Conservation (phyloP, 2,113 vertebrate genomes). For the Rhynchomys soricoides region DNA sequence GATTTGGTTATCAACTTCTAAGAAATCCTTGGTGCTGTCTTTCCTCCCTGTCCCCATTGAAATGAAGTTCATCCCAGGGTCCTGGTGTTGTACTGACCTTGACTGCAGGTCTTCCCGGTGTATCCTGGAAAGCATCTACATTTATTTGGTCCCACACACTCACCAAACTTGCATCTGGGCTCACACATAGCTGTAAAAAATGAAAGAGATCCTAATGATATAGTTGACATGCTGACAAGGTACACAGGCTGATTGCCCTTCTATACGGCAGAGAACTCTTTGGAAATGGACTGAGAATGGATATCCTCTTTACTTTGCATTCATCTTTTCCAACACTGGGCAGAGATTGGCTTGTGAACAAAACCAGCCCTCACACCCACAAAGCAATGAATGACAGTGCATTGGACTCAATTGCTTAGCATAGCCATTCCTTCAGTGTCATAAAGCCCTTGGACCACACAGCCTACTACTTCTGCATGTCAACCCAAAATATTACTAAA, state of each 20-base stretch:
- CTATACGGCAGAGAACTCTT: neutral
- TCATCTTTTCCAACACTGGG: neutral
- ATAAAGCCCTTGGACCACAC: neutral
- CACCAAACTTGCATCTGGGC: conserved; percentile 94
- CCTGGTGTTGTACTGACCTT: conserved; percentile 88
- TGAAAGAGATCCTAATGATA: conserved; percentile 66
- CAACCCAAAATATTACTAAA: neutral
- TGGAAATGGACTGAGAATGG: neutral
- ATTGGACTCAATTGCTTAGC: neutral
- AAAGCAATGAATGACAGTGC: neutral
- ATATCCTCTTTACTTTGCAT: neutral
- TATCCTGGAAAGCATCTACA: conserved; percentile 97
- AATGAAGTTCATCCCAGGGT: neutral
- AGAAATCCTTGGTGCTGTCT: neutral
- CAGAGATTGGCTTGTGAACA: neutral
- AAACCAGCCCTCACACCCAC: too few species aligned
- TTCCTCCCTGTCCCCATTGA: neutral
- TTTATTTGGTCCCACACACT: conserved; percentile 94
- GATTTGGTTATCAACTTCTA: neutral
- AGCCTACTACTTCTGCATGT: neutral
- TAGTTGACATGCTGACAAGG: neutral
- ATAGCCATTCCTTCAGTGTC: neutral
- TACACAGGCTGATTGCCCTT: accelerated
- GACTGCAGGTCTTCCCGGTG: conserved; percentile 94
- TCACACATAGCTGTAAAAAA: conserved; percentile 91